Conservation (phyloP, 2,113 vertebrate species). For the Fregetta grallaria region DNA sequence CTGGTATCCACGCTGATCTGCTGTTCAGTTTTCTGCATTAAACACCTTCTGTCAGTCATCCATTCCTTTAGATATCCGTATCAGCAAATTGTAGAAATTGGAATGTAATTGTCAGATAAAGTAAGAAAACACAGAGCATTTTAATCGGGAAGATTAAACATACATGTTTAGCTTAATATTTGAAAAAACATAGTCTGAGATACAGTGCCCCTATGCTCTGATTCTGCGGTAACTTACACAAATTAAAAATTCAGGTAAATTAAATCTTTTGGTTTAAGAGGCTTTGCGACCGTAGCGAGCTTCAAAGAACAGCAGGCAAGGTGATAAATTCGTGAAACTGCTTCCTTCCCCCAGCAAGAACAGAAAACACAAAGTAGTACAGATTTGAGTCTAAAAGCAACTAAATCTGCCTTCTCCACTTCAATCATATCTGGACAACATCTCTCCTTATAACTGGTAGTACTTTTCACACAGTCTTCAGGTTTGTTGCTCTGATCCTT, state of each 20-base stretch:
- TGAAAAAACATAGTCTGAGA: not conserved
- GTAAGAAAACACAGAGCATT: not conserved
- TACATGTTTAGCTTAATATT: accelerated
- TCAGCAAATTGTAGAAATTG: not conserved
- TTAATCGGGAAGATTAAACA: accelerated
- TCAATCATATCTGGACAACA: accelerated
- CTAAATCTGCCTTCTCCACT: not conserved
- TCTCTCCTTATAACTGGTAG: not conserved
- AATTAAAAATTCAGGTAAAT: not conserved
- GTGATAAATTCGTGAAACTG: not conserved
- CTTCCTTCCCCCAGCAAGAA: not conserved
- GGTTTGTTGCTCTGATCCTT: not conserved
- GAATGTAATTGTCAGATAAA: not conserved
- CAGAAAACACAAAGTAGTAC: not conserved
- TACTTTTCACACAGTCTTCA: not conserved
- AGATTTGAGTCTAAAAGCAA: not conserved
- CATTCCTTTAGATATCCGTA: accelerated
- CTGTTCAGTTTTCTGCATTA: not conserved
- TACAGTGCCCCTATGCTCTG: accelerated
- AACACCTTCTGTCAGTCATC: not conserved
- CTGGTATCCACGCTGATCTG: accelerated
- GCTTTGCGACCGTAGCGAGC: accelerated
- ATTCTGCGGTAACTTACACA: not conserved
- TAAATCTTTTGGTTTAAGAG: not conserved
- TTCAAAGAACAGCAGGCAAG: not conserved